phyloP scores from a whole-genome alignment of 2,113 vertebrate species.

The Apus apus region DNA sequence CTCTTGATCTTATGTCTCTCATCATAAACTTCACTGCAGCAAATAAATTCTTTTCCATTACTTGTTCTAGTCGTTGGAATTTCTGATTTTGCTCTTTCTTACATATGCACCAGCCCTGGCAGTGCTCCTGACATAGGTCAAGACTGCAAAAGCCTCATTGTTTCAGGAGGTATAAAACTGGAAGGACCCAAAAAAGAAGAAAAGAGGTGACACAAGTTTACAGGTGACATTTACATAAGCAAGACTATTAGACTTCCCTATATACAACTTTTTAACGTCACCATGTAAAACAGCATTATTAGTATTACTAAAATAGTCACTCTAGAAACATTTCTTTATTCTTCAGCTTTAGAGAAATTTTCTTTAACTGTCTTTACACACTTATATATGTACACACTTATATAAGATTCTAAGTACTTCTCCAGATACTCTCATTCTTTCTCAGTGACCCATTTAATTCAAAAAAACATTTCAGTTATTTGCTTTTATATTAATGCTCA shows the following conservation, averaged over 20 bases:
- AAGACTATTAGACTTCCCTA: not conserved
- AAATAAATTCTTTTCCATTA: slow-evolving; percentile 57
- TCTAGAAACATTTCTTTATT: not conserved
- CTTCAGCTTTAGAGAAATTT: not conserved
- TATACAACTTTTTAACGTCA: not conserved
- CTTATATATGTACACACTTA: not conserved
- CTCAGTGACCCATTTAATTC: not conserved
- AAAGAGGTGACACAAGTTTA: not conserved
- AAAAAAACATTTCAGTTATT: not conserved
- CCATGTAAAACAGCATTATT: not conserved
- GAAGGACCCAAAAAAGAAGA: not conserved
- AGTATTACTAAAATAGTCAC: not conserved
- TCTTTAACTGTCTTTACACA: not conserved
- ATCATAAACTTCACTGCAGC: slow-evolving; percentile 38
- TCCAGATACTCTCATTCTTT: not conserved
- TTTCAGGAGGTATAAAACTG: not conserved
- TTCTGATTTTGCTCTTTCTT: not conserved
- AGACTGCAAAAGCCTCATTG: not conserved
- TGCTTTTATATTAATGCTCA: not conserved
- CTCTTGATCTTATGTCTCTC: slow-evolving; percentile 1
- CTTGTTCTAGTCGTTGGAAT: not conserved
- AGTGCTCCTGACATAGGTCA: not conserved
- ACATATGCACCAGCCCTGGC: not conserved
- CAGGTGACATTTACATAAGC: not conserved
- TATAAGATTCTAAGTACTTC: not conserved